phyloP scores from a whole-genome alignment of 2,113 vertebrate genomes.

The Delphinapterus leucas region DNA sequence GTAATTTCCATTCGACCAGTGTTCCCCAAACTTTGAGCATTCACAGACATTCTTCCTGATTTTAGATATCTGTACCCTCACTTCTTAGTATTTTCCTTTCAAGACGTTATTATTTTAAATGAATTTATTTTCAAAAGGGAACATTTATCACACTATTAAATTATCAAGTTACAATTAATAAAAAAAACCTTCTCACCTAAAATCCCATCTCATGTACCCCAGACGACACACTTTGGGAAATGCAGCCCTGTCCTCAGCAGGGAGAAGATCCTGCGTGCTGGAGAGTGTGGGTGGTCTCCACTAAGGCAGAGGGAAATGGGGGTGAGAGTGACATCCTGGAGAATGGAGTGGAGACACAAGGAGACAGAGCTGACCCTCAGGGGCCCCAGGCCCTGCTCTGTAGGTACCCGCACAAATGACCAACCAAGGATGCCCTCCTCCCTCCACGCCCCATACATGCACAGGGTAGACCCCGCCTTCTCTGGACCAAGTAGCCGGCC shows the following conservation, averaged over 20 bases:
- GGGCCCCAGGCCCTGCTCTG: not conserved
- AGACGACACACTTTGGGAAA: not conserved
- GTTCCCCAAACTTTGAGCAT: not conserved
- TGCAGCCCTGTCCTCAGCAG: not conserved
- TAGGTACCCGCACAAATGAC: not conserved
- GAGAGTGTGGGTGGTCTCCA: not conserved
- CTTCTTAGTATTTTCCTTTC: not conserved
- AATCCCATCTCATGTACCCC: not conserved
- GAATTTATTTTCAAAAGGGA: not conserved
- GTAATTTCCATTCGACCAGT: not conserved
- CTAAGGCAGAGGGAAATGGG: not conserved
- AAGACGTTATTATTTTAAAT: not conserved
- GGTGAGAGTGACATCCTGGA: not conserved
- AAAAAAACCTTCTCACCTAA: not conserved
- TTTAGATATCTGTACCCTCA: not conserved
- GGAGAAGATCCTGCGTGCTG: rapidly evolving
- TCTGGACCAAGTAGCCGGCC: not conserved
- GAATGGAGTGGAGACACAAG: rapidly evolving
- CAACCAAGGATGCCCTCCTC: not conserved
- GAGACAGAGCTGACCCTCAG: too few species aligned
- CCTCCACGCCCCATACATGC: rapidly evolving
- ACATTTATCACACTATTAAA: not conserved
- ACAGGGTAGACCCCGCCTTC: not conserved
- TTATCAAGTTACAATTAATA: not conserved
- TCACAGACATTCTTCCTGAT: not conserved